These are phyloP conservation scores for Nycticebus coucang DNA, from an alignment of 2,113 vertebrate genomes.

Conservation along the genomic window DNA sequence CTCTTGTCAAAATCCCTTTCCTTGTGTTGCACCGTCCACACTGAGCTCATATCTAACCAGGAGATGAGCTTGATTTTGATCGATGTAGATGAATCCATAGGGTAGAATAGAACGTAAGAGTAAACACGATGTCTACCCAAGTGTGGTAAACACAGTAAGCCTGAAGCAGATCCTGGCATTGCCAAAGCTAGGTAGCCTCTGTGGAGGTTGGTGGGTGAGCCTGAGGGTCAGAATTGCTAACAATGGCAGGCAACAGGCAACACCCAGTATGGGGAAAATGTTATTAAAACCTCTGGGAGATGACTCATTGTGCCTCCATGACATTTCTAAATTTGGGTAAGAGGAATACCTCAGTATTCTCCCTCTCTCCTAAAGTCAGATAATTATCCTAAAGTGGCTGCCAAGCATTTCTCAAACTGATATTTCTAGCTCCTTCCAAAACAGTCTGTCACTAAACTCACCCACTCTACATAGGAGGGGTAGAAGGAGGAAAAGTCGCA, in stretches of 20 bases:
- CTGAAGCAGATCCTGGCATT: not conserved
- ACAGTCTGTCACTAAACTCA: constrained; percentile 81
- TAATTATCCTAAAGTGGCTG: constrained; percentile 79
- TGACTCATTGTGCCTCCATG: constrained; percentile 72
- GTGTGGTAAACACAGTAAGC: not conserved
- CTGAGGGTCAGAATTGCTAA: not conserved
- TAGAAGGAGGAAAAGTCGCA: constrained; percentile 59
- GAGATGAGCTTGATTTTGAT: not conserved
- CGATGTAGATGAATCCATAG: not conserved
- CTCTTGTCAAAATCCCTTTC: not conserved
- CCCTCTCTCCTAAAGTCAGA: constrained; percentile 76
- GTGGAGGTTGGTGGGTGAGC: not conserved
- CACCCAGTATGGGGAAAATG: constrained; percentile 50
- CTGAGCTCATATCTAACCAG: not conserved
- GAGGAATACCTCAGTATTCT: constrained; percentile 78
- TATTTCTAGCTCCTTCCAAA: constrained; percentile 82
- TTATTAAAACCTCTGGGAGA: constrained; percentile 56
- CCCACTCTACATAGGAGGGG: constrained; percentile 76
- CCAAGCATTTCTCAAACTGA: constrained; percentile 78
- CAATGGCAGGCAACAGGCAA: not conserved
- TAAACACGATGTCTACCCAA: not conserved
- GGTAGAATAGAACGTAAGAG: not conserved
- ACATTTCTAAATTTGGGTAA: constrained; percentile 78
- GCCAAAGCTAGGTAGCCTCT: not conserved
- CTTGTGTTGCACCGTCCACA: not conserved